Evolutionary conservation across 2,888 invertebrate species (phyloP).

Genomic region (Drosophila percnosoma): DNA sequence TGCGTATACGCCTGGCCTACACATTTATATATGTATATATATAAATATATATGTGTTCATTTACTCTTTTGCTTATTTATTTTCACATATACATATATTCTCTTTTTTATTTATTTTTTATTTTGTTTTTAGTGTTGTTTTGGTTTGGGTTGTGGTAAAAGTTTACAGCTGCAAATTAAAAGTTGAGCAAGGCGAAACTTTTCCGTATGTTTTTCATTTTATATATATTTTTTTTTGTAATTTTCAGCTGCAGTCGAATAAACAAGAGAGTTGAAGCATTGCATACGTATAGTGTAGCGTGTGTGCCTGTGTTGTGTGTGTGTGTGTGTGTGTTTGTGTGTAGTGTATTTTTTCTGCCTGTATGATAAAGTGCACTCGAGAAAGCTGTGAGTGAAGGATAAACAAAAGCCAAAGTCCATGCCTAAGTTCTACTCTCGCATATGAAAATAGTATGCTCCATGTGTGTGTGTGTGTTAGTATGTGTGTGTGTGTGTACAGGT

Average conservation of each 20-base stretch:
- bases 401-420: conserved; percentile 39
- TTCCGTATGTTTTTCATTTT: conserved; percentile 16
- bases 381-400: conserved; percentile 31
- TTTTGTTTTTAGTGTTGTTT: conserved; percentile 15
- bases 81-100: background rate
- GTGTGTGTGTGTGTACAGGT: conserved; percentile 2
- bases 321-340: conserved; percentile 23
- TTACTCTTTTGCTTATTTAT: conserved; percentile 13
- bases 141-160: conserved; percentile 23
- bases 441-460: conserved; percentile 56
- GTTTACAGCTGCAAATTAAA: conserved; percentile 61
- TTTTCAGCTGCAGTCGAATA: conserved; percentile 37
- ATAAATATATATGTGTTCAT: conserved; percentile 13
- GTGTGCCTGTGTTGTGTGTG: conserved; percentile 1
- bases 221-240: background rate
- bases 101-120: conserved; percentile 10
- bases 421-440: conserved; percentile 32
- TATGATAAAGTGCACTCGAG: conserved; percentile 65
- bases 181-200: conserved; percentile 56
- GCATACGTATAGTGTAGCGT: conserved; percentile 2
- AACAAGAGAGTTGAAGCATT: conserved; percentile 25
- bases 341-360: conserved; percentile 37
- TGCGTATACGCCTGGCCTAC: conserved; percentile 55
- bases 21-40: conserved; percentile 11
- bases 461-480: background rate